phyloP scores from a whole-genome alignment of 1,140 invertebrate species.

The Neelides sp. region DNA sequence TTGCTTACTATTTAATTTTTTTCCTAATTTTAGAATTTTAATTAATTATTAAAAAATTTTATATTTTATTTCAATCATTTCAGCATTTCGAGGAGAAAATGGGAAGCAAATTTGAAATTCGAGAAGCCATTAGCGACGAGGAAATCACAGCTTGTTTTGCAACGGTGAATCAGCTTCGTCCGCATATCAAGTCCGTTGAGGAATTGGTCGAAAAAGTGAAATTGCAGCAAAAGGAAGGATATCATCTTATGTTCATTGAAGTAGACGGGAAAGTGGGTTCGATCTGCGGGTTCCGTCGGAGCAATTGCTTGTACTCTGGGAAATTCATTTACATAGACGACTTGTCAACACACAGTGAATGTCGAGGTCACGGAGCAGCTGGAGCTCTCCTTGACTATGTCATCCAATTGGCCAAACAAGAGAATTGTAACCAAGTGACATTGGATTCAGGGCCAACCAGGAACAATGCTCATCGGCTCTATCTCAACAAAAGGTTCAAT shows the following conservation, averaged over 20 bases:
- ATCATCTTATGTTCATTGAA: not conserved
- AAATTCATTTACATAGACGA: conserved; percentile 20
- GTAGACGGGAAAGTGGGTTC: not conserved
- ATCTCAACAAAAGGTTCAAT: conserved; percentile 22
- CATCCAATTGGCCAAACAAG: conserved; percentile 8
- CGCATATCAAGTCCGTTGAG: too few species aligned
- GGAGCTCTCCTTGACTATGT: conserved; percentile 13
- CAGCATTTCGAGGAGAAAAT: too few species aligned
- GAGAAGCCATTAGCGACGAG: conserved; percentile 15
- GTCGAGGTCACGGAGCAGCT: conserved; percentile 14
- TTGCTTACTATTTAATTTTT: too few species aligned
- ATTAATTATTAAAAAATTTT: too few species aligned
- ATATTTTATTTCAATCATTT: too few species aligned
- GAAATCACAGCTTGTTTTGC: conserved; percentile 18
- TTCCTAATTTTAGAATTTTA: too few species aligned
- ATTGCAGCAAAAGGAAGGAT: too few species aligned
- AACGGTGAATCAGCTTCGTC: conserved; percentile 3
- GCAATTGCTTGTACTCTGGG: not conserved
- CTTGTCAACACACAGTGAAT: conserved; percentile 8
- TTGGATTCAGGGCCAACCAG: conserved; percentile 17
- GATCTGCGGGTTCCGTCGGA: not conserved
- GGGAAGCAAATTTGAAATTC: too few species aligned
- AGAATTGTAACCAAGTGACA: conserved; percentile 13
- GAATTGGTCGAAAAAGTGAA: too few species aligned
- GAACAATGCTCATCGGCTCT: conserved; percentile 23